Evolutionary conservation across 2,888 invertebrate species (phyloP), one percentile per base, ranked within the genome.

Genomic region (Ectemnius cavifrons): DNA sequence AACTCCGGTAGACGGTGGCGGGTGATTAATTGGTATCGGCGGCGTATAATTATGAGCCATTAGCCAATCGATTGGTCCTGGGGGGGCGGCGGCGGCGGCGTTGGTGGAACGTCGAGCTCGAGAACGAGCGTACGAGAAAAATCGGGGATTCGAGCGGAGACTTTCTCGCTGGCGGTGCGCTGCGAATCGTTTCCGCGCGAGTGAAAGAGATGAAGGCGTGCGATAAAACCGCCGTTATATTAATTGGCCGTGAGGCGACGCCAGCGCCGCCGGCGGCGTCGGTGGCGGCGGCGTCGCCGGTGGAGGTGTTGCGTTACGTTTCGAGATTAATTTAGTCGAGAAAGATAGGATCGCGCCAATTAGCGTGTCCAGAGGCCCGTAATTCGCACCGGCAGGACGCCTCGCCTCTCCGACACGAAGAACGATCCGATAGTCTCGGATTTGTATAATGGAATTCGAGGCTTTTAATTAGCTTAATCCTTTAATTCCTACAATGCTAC

Each of bases 151-250:
- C 52, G 52, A 52, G 52, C 52, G 52, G 13, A 18, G 52, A 37
- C 37, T 37, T 37, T 37, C 37, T 37, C 37, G 37, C 1, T 37
- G 37, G 37, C 37, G 37, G 5, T 37, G 27, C 23, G 37, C 11
- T 37, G 27, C 23, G 23, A 68, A 52, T 66, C 56, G 45, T 75
- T 67, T 58, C 52, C 65, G 27, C 68, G 67, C 37, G 56, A 37
- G 49, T 0, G 16, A 69, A 63, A 75, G 82, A 82, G 82, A 82
- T 73, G 75, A 59, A 49, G 57, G 59, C 66, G 45, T 23, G 18
- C 73, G 81, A 81, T 81, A 82, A 80, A 78, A 46, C 37, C 69
- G 75, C 82, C 82, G 82, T 82, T 82, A 80, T 71, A 76, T 81
- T 76, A 78, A 80, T 82, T 78, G 78, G 80, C 65, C 64, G 63